Base-by-base conservation (phyloP, 2,113 vertebrate species). In the Scortum barcoo region DNA sequence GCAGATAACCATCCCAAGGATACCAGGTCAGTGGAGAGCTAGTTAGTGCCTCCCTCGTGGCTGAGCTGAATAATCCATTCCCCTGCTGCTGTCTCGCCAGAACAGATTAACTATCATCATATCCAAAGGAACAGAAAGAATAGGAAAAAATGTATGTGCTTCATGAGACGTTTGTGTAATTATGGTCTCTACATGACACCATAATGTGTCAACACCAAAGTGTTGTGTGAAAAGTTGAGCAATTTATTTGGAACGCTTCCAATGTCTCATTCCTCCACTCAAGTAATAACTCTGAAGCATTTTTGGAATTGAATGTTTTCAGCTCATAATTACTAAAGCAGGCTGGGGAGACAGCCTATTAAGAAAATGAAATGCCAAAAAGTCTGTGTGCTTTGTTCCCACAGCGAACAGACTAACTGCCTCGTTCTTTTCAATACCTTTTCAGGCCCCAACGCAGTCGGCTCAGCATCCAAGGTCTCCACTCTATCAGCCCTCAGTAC, bases 401-500 rank as follows among this genome's bases (percentile, higher is more conserved):
- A 44, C 7, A 62, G 12, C 12, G 14, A 56, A 30, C 65, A 50
- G 12, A 60, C 75, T 91, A 88, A 89, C 81, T 20, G 30, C 57
- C 50, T 84, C 13, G 17, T 83, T 89, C 81, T 65, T 80, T 72
- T 86, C 80, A 22, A 24, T 67, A 48, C 63, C 48, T 48, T 90
- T 92, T 80, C 95, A 99, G 98, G 96, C 58, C 96, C 97, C 28
- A 98, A 97, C 3, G 98, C 97, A 0, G 95, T 97, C 40, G 96
- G 97, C 8, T 98, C 98, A 6, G 96, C 97, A 0, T 98, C 97
- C 78, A 98, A 95, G 42, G 97, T 98, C 20, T 99, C 98, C 53
- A 97, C 97, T 0, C 94, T 99, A 51, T 99, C 98, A 7, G 98
- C 98, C 86, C 97, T 99, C 93, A 98, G 98, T 82, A 99, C 98